A percentile compares a stretch with the other conserved stretches of the same genome.
Conservation (phyloP, 2,113 vertebrate genomes). For the Centropus bengalensis region DNA sequence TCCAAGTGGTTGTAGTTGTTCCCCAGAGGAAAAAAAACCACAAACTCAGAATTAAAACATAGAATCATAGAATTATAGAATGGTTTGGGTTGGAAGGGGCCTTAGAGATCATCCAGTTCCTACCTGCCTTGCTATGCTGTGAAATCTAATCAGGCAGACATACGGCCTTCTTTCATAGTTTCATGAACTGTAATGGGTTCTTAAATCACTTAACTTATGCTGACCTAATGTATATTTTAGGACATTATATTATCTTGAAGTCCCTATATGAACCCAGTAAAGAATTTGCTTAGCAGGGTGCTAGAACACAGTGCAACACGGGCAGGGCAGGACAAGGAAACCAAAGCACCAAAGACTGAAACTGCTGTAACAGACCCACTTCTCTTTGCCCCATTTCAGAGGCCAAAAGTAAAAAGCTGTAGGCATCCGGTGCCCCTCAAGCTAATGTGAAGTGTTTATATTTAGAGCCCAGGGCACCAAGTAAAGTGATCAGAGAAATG, state of each 20-base stretch:
- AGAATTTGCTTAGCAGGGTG: background rate
- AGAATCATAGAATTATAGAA: too few species aligned
- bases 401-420: background rate
- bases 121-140: background rate
- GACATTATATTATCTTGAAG: background rate
- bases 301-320: background rate
- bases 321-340: background rate
- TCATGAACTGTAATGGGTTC: background rate
- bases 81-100: too few species aligned
- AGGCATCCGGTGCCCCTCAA: background rate
- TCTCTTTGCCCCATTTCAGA: background rate
- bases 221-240: constrained; percentile 12
- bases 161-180: background rate
- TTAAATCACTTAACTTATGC: background rate
- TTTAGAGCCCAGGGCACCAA: background rate
- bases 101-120: too few species aligned
- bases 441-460: background rate
- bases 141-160: background rate
- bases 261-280: background rate
- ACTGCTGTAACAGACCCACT: background rate
- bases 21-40: background rate
- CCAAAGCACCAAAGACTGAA: background rate
- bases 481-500: background rate
- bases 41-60: background rate
- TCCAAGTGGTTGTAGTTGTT: background rate